Evolutionary conservation across 2,113 vertebrate species (phyloP).

Genomic region (Dicerorhinus sumatrensis): DNA sequence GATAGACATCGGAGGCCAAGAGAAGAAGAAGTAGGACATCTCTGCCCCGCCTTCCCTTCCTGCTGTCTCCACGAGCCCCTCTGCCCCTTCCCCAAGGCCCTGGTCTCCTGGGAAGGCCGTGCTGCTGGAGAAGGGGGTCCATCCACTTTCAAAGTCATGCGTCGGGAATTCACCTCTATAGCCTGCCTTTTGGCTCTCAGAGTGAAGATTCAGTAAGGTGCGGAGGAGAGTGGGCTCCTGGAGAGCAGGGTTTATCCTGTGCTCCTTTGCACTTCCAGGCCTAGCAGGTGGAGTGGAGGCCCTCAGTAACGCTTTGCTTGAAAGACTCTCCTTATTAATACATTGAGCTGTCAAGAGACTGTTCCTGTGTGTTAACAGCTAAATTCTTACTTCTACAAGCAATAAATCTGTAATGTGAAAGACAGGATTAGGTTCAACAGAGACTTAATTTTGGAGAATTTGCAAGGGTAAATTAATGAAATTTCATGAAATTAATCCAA

Average conservation of each 20-base stretch:
- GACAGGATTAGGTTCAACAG: background rate
- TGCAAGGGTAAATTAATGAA: background rate
- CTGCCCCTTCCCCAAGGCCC: background rate
- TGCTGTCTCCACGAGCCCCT: rapidly evolving
- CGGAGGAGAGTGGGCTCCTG: background rate
- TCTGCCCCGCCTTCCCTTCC: background rate
- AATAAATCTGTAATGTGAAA: background rate
- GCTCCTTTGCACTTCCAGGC: background rate
- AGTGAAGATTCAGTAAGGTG: background rate
- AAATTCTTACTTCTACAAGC: background rate
- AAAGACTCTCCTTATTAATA: background rate
- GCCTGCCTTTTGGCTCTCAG: background rate
- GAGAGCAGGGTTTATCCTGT: background rate
- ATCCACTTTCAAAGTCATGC: background rate
- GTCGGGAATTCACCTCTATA: background rate
- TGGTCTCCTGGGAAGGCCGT: background rate
- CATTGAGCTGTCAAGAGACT: background rate
- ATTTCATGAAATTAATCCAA: background rate
- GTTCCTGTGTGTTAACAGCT: background rate
- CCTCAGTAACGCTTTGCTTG: background rate
- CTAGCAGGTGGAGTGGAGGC: background rate
- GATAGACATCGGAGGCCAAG: background rate
- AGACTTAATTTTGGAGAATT: background rate
- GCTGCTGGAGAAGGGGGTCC: background rate
- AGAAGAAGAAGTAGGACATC: background rate